Evolutionary conservation across 2,113 vertebrate genomes (phyloP).

Genomic region (Crotalus helleri): DNA sequence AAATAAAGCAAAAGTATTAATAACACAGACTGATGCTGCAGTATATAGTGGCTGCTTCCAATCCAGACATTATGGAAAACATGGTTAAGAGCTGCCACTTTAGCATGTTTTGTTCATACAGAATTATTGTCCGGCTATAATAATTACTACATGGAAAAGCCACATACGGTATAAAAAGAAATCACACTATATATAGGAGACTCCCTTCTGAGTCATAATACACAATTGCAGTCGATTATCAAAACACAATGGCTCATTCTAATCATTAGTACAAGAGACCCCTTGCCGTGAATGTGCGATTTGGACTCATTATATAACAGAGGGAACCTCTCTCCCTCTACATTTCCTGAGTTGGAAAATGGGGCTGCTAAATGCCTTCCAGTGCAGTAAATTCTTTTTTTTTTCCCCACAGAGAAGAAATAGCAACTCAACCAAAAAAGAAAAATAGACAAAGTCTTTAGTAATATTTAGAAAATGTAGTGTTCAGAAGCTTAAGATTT

Average conservation of each 20-base stretch:
- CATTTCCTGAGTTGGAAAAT: neutral
- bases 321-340: fast-evolving
- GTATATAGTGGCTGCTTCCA: neutral
- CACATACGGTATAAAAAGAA: neutral
- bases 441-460: neutral
- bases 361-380: neutral
- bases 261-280: conserved; percentile 8
- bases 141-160: neutral
- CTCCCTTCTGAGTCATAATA: neutral
- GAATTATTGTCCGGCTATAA: conserved; percentile 5
- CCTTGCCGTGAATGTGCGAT: neutral
- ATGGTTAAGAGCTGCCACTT: neutral
- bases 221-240: neutral
- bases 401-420: neutral
- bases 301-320: neutral
- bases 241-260: neutral
- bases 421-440: neutral
- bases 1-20: neutral
- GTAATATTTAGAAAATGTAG: neutral
- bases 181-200: neutral
- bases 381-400: neutral
- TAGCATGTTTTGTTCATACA: neutral
- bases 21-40: neutral
- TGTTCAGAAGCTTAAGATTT: neutral
- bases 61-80: neutral